Base-by-base conservation (phyloP, 23 tunicate genomes). In the Pegea sp. region DNA sequence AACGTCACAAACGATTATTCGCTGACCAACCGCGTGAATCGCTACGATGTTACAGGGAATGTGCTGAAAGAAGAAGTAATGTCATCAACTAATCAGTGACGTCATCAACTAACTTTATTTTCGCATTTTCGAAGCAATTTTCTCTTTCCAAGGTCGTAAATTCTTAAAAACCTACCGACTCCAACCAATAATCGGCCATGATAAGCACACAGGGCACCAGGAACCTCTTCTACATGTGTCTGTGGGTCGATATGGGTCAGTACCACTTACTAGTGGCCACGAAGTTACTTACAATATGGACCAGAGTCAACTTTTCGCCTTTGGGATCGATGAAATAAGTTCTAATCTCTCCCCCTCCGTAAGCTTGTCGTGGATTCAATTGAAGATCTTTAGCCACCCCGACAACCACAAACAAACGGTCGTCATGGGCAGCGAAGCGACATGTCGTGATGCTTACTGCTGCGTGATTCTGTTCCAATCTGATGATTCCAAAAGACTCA, bases 71-170 rank as follows among this genome's bases (percentile, higher is more conserved):
- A 38, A 38, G 16, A 8, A 16, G 11, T 38, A 16, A 38, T 38
- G 46, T 38, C 16, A 38, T 38, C 16, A 8, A 38, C 11, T 16
- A 38, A 8, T 38, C 16, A 38, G 11, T 38, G 46, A 8, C 16
- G 11, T 38, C 16, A 38, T 8, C 46, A 38, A 22, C 61, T 54
- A 23, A 84, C 95, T 84, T 84, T 84, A 33, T 76, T 76, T 46
- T 89, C 98, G 34, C 98, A 89, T 46, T 89, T 89, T 46, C 90
- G 52, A 26, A 89, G 71, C 62, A 89, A 50, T 52, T 89, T 89
- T 69, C 74, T 89, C 62, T 89, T 89, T 11, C 98, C 98, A 22
- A 89, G 81, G 29, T 89, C 98, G 34, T 89, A 89, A 5, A 89
- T 66, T 33, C 98, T 58, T 1, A 89, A 66, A 50, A 77, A 48